Evolutionary conservation across 37 sponge, comb jelly and placozoan genomes (phyloP).

Genomic region (Axinella damicornis): DNA sequence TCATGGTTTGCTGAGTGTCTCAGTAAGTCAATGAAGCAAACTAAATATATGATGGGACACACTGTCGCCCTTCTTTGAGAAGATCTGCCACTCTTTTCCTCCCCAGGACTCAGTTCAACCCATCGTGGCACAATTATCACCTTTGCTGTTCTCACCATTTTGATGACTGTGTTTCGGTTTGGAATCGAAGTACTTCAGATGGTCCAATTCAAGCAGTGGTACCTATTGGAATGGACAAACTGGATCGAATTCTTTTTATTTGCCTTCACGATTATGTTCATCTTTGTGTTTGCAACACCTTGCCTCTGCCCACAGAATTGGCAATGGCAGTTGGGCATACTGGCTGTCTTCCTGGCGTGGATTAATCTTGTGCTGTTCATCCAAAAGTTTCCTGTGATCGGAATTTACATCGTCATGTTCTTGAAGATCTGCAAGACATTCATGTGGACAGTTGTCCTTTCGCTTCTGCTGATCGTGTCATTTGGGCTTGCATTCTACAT

Average conservation of each 20-base stretch:
- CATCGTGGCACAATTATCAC: background rate
- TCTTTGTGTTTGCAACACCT: constrained; percentile 21
- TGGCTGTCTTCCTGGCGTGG: constrained; percentile 92
- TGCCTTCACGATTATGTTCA: constrained; percentile 66
- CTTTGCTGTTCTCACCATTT: constrained; percentile 44
- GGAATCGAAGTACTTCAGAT: constrained; percentile 71
- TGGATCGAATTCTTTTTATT: constrained; percentile 59
- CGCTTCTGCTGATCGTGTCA: constrained; percentile 85
- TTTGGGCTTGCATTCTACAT: constrained; percentile 95
- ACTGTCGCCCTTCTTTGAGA: no score
- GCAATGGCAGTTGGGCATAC: constrained; percentile 91
- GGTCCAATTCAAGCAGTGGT: constrained; percentile 39
- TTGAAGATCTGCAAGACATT: constrained; percentile 89
- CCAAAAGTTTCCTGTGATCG: constrained; percentile 77
- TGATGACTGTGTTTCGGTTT: constrained; percentile 55
- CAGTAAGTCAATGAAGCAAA: no score
- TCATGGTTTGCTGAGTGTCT: no score
- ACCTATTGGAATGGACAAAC: constrained; percentile 66
- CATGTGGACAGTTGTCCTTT: constrained; percentile 75
- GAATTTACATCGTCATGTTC: constrained; percentile 98
- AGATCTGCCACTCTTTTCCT: no score
- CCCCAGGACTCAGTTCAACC: no score
- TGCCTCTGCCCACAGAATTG: constrained; percentile 56
- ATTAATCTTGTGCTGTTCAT: constrained; percentile 84
- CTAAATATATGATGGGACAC: no score